Conservation (phyloP, 2,113 vertebrate species). For the Zootoca vivipara region DNA sequence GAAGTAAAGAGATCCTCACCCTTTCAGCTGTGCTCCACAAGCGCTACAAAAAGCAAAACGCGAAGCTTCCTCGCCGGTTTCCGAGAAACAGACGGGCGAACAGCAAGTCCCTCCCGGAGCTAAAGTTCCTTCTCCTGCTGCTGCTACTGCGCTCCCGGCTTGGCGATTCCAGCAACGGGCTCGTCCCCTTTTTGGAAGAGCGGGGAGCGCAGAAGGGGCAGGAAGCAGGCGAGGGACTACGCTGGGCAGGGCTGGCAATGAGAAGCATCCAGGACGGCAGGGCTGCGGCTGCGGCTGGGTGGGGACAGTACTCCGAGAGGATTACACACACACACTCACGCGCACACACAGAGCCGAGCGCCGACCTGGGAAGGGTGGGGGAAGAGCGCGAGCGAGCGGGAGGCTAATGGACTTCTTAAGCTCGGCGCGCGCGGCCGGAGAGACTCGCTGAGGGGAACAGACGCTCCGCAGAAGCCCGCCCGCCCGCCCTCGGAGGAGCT, state of each 20-base stretch:
- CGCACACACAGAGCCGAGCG: background rate
- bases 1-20: background rate
- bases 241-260: background rate
- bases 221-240: no score
- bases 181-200: no score
- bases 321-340: background rate
- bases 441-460: background rate
- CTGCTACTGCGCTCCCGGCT: background rate
- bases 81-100: background rate
- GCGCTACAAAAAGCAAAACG: background rate
- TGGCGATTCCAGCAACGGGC: background rate
- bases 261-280: background rate
- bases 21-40: background rate
- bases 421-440: no score
- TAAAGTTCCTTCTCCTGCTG: background rate
- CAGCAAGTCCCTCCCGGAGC: background rate
- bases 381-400: fast-evolving
- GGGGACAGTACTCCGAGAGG: background rate
- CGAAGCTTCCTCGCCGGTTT: background rate
- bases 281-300: background rate
- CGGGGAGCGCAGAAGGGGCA: no score
- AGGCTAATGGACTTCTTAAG: background rate
- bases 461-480: background rate
- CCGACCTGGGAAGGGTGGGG: background rate
- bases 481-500: background rate